Evolutionary conservation across 2,113 vertebrate genomes (phyloP), one percentile per base, ranked within the genome.

Genomic region (Podarcis cretensis): DNA sequence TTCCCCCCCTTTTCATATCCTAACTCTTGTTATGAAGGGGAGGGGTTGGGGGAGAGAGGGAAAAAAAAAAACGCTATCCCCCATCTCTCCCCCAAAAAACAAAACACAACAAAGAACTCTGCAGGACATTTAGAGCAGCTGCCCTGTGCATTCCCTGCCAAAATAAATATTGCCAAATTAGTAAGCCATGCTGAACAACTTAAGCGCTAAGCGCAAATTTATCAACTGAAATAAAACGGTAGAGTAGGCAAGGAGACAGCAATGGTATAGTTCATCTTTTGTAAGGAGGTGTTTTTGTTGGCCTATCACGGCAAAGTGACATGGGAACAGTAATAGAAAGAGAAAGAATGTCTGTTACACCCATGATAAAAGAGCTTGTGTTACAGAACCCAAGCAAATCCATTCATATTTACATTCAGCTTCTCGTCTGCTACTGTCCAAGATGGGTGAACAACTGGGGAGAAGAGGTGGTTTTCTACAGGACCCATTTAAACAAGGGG

Each of bases 91-190:
- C 90, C 90, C 48, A 0, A 10, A 81, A 91, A 94, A 95, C 32
- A n/a, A 83, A 68, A 94, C 87, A 94, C 94, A 94, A 89, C 88
- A 88, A 92, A 94, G 92, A 95, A 94, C 90, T 93, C 95, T 96
- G 91, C 79, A 96, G 96, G 96, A 95, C 93, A 96, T 96, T 96
- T 95, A 95, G 95, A 95, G 95, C 96, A 96, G 96, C 97, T 97
- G 97, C 93, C 92, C 96, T 96, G 81, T 94, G 85, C 93, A 94
- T 92, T 92, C 93, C 6, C 76, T 93, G 97, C 97, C 97, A 97
- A 98, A 96, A 95, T 96, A 97, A 97, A 97, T 96, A 97, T 95
- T 96, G 93, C 97, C 95, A 96, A 97, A 97, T 97, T 96, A 97
- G 96, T 95, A 95, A 96, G 92, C 94, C 96, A 97, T 96, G 96